Evolutionary conservation across 2,888 invertebrate species (phyloP), one percentile per base, ranked within the genome.

Genomic region (Maniola hyperantus): DNA sequence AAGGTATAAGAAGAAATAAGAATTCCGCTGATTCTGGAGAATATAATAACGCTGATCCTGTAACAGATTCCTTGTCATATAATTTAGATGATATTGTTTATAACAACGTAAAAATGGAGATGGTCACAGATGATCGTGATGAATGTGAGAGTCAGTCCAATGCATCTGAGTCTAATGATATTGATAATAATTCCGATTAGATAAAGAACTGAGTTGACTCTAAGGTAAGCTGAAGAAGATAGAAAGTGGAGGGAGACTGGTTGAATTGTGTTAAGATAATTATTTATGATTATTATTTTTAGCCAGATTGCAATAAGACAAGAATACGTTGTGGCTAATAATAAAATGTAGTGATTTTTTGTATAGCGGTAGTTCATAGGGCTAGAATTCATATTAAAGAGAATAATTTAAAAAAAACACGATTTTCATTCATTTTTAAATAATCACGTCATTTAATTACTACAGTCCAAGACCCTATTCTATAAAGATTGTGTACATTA

Each of bases 1-100:
- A 77, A 59, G 71, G 76, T 50, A 67, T 74, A 26, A 18, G 18
- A 48, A 48, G 15, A 18, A 51, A 51, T 26, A 11, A 51, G 2
- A 6, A 26, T 5, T 26, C 6, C 50, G 11, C 18, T 6, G 15
- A 10, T 39, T 0, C 20, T 11, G 51, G 50, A 8, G 67, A 54
- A n/a, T 64, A 59, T 15, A 64, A 34, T n/a, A n/a, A n/a, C n/a
- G n/a, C n/a, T n/a, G n/a, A n/a, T 57, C 34, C 66, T 0, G 48
- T 62, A 50, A 46, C 58, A 0, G 71, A 71, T 39, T 53, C 70
- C 1, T 26, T 70, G 7, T 58, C 64, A 0, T 65, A 59, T 18
- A 55, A 51, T 39, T 51, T 44, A 11, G 64, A 58, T 2, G 66
- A 68, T 4, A 34, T 13, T 15, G 60, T 54, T 13, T 33, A 58